phyloP scores from a whole-genome alignment of 2,797 vertebrate species.

The Pseudochromis fuscus region DNA sequence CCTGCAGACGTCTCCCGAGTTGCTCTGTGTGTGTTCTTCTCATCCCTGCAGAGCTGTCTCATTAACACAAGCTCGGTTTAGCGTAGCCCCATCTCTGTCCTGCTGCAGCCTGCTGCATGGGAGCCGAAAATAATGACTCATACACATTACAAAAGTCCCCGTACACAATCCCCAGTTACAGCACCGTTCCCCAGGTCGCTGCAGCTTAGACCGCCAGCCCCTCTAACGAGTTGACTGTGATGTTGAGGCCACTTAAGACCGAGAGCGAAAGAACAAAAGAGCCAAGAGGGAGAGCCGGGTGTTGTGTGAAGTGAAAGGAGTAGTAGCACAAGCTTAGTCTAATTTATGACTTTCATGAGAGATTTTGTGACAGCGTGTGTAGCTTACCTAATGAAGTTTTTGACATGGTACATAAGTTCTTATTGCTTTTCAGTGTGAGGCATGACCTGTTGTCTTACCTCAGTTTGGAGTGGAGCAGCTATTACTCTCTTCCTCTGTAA shows the following conservation, averaged over 20 bases:
- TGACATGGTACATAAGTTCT: slow-evolving; percentile 53
- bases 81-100: slow-evolving; percentile 68
- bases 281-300: slow-evolving; percentile 25
- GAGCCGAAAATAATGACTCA: slow-evolving; percentile 77
- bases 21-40: slow-evolving; percentile 83
- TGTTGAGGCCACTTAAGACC: slow-evolving; percentile 53
- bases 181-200: slow-evolving; percentile 54
- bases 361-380: slow-evolving; percentile 43
- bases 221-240: slow-evolving; percentile 69
- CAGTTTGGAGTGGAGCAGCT: slow-evolving; percentile 29
- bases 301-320: slow-evolving; percentile 44
- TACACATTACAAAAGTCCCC: slow-evolving; percentile 55
- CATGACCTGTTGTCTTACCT: slow-evolving; percentile 52
- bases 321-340: slow-evolving; percentile 42
- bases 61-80: slow-evolving; percentile 78
- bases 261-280: slow-evolving; percentile 27
- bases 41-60: slow-evolving; percentile 83
- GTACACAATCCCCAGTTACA: slow-evolving; percentile 46
- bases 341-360: slow-evolving; percentile 62
- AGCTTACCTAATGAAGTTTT: slow-evolving; percentile 57
- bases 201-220: slow-evolving; percentile 39
- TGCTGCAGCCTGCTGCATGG: slow-evolving; percentile 57
- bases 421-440: slow-evolving; percentile 41
- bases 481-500: slow-evolving; percentile 62
- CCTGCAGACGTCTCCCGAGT: slow-evolving; percentile 78